Base-by-base conservation (phyloP, 2,888 invertebrate genomes). In the Zhuqinia jingwanae region DNA sequence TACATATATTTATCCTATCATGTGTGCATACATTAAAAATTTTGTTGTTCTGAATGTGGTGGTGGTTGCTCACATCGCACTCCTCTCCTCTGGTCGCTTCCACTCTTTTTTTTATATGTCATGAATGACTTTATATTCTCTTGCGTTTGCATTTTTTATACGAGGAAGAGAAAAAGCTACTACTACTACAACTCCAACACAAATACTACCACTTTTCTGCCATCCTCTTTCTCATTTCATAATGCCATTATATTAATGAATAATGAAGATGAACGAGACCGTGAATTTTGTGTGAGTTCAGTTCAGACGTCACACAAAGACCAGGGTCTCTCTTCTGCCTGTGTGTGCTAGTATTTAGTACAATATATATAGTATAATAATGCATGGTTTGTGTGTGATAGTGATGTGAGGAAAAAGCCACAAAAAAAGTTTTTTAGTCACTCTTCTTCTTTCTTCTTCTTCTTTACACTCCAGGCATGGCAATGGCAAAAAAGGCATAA, bases 231-330 rank as follows among this genome's bases (percentile, higher is more conserved):
- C 20, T 22, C 50, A 42, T 45, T 22, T 42, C 77, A 77, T 82
- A 75, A 63, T 60, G 60, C 75, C 68, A 77, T 84, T 84, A 84
- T 65, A 84, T 84, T 84, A 84, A 84, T 84, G 77, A 76, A 77
- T 77, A 84, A 84, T 84, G 84, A 84, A 84, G 84, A 84, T 84
- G 84, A 84, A 84, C 77, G 76, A 84, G 84, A 84, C 84, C 84
- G 77, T 84, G 84, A 84, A 77, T 77, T 84, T 77, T 84, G 22
- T 65, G 27, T 58, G 45, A 20, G 17, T 56, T 53, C 56, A 11
- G 76, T 27, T 11, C 30, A 63, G 27, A 83, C 75, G 81, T 76
- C 76, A 42, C 76, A 83, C 63, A 78, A 83, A 83, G 47, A 63
- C 42, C n/a, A n/a, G n/a, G 25, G 50, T 11, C 50, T 30, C 42